Base-by-base conservation (phyloP, 2,797 vertebrate species). In the Notolabrus celidotus region DNA sequence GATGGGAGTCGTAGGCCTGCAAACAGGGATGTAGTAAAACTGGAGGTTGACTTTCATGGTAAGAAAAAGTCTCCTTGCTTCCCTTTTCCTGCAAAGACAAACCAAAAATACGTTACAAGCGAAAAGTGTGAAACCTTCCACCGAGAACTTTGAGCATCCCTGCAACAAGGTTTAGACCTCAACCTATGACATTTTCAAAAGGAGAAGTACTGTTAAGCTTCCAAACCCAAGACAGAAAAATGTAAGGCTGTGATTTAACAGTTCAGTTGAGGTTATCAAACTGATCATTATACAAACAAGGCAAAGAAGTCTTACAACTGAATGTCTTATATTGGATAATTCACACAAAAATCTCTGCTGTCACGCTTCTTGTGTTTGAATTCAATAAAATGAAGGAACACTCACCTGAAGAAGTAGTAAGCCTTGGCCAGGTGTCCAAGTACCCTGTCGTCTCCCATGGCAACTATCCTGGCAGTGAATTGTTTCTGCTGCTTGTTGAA, bases 21-120 rank as follows among this genome's bases (percentile, higher is more conserved):
- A 66, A 19, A 99, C 94, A 0, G 97, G 96, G 82, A 99, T 93
- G 86, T 98, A 96, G 88, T 98, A 99, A 89, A 99, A 95, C 82
- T 97, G 96, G 58, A 99, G 91, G 88, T 95, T 95, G 80, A 97
- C 88, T 89, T 95, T 94, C 63, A 90, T 90, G 0, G 96, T 96
- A 58, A 97, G 94, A 89, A 95, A 97, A 51, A 93, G 92, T 34
- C 95, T 91, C 4, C 96, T 91, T 0, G 95, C 94, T 87, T 99
- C 97, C 74, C 95, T 93, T 88, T 97, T 99, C 92, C 97, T 99
- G 89, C 31, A 50, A 81, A 56, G 0, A 47, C 61, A 77, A 59
- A 65, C 8, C 71, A 62, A 14, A 74, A n/a, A 52, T 34, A 17
- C 0, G 12, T 39, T 55, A 76, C 71, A 71, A 56, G 1, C 1